These are phyloP conservation scores for Pandemis heparana DNA, from an alignment of 2,888 invertebrate species.

Conservation along the genomic window DNA sequence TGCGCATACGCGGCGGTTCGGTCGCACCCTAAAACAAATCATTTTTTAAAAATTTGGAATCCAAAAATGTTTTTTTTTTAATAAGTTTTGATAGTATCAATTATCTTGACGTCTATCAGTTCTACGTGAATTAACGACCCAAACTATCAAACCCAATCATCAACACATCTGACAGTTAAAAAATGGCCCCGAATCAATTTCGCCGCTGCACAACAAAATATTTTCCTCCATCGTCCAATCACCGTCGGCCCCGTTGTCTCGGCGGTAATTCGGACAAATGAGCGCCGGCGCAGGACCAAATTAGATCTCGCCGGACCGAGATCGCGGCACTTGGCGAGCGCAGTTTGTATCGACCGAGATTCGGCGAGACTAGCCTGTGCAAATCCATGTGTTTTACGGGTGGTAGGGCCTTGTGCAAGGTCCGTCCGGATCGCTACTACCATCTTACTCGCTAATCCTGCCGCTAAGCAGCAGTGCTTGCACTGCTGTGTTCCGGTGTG, in stretches of 20 bases:
- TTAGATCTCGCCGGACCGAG: slow-evolving; percentile 84
- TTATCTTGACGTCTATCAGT: neutral
- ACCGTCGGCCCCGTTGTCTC: slow-evolving; percentile 39
- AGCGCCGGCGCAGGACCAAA: slow-evolving; percentile 87
- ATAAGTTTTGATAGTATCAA: neutral
- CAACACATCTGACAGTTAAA: slow-evolving; percentile 22
- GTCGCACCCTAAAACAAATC: too few species aligned
- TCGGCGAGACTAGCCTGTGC: neutral
- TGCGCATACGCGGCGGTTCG: too few species aligned
- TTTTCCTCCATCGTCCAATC: slow-evolving; percentile 42
- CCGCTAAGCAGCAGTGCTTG: too few species aligned
- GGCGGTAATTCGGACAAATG: slow-evolving; percentile 87
- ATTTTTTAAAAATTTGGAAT: too few species aligned
- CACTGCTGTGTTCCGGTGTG: too few species aligned
- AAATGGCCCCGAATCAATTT: slow-evolving; percentile 38
- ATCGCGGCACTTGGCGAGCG: slow-evolving; percentile 61
- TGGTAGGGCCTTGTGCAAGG: too few species aligned
- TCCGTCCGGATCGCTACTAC: too few species aligned
- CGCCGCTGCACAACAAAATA: slow-evolving; percentile 33
- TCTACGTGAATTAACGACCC: neutral
- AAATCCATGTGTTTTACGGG: neutral
- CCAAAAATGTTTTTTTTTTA: neutral
- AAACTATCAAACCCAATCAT: slow-evolving; percentile 19
- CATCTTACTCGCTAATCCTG: too few species aligned
- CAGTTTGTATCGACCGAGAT: slow-evolving; percentile 59